Evolutionary conservation across 53 echinoderm and acorn worm species (phyloP), one percentile per base, ranked within the genome.

Genomic region (Stichopus horrens): DNA sequence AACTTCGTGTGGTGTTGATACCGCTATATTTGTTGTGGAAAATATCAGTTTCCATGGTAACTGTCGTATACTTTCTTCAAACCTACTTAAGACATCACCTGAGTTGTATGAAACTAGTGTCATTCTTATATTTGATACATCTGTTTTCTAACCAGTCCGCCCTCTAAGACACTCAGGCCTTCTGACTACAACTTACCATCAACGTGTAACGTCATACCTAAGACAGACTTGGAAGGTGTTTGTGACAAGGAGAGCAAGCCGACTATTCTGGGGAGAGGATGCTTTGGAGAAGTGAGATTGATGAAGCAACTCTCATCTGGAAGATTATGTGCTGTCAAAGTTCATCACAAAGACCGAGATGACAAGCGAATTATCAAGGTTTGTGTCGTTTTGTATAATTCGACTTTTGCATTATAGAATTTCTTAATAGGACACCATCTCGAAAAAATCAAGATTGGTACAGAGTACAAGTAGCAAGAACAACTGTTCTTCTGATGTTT

Each of bases 321-420:
- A 56, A 18, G 16, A 10, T 58, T 80, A n/a, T 80, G 80, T 80
- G 80, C 80, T 51, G 80, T 80, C 21, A 80, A 80, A 53, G 58
- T 80, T 80, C 56, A 80, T 56, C 54, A 80, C 21, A 58, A 80
- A 57, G n/a, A 80, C 58, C 21, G 19, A 55, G 80, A 80, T n/a
- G 80, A 80, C n/a, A 56, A 19, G 19, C 57, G 57, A 8, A 58
- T 80, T 9, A 58, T 80, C 58, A 23, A 80, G 80, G 80, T 80
- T 8, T 37, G 75, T 23, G 22, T 16, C 11, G 16, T 75, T 10
- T 5, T 23, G n/a, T 23, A 1, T 9, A 4, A 5, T 23, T 75
- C 37, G 37, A 37, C 37, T 37, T 37, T 37, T 37, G 37, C 2
- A 37, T 37, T 37, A 2, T 37, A 37, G 37, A 37, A 2, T 37